Conservation (phyloP, 2,888 invertebrate species). For the Nomada fucata region DNA sequence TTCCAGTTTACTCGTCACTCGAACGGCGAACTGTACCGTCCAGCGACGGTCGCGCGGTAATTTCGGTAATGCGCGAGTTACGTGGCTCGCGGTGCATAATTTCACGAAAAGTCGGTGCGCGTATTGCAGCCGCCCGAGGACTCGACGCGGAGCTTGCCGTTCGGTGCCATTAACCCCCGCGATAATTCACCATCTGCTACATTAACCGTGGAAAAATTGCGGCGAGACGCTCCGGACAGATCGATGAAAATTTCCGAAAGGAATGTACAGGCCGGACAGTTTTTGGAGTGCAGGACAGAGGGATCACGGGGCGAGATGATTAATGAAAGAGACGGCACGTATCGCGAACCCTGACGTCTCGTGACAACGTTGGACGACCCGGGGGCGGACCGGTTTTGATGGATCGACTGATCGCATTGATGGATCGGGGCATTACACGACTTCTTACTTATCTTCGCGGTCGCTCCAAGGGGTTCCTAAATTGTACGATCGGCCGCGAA, state of each 20-base stretch:
- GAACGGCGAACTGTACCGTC: conserved; percentile 16
- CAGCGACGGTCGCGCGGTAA: conserved; percentile 20
- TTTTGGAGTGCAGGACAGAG: not conserved
- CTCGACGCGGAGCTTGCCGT: not conserved
- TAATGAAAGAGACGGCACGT: conserved; percentile 28
- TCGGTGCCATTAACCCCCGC: conserved; percentile 26
- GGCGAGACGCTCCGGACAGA: not conserved
- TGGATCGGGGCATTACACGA: conserved; percentile 61
- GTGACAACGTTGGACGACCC: conserved; percentile 25
- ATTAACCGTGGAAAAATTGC: too few relatives aligned
- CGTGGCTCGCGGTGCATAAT: conserved; percentile 29
- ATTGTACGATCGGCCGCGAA: not conserved
- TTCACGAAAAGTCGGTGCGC: conserved; percentile 6
- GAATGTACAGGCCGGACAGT: too few relatives aligned
- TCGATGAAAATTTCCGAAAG: too few relatives aligned
- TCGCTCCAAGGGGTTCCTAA: conserved; percentile 6
- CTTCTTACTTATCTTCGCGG: conserved; percentile 59
- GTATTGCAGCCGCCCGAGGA: conserved; percentile 14
- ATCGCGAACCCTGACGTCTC: conserved; percentile 11
- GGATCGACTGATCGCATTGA: conserved; percentile 62
- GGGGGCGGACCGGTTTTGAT: conserved; percentile 46
- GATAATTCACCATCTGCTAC: conserved; percentile 17
- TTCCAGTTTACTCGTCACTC: conserved; percentile 29
- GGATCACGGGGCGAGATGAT: conserved; percentile 29
- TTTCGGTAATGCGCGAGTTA: conserved; percentile 10